Evolutionary conservation across 2,888 invertebrate species (phyloP).

Genomic region (Philhelius pedissequus): DNA sequence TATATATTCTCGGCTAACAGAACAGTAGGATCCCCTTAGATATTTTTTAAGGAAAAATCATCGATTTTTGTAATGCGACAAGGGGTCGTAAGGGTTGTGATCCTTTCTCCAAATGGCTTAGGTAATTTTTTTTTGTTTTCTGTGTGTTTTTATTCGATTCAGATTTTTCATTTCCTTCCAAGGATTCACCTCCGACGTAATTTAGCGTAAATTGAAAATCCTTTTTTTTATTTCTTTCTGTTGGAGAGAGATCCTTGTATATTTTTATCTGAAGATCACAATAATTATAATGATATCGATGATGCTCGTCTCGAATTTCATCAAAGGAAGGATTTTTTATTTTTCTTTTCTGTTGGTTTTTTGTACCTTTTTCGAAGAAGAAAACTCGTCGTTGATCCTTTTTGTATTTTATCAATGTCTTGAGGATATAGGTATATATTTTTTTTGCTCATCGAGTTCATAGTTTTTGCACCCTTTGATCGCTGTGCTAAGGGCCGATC

Average conservation of each 20-base stretch:
- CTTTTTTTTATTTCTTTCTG: slow-evolving; percentile 24
- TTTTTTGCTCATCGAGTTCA: slow-evolving; percentile 52
- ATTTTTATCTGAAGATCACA: slow-evolving; percentile 38
- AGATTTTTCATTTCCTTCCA: slow-evolving; percentile 8
- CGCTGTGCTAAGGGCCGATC: slow-evolving; percentile 46
- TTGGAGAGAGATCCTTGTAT: neutral
- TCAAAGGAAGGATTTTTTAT: slow-evolving; percentile 13
- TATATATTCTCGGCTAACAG: neutral
- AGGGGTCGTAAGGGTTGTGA: slow-evolving; percentile 67
- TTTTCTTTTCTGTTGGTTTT: slow-evolving; percentile 47
- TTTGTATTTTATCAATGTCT: slow-evolving; percentile 37
- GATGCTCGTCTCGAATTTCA: slow-evolving; percentile 65
- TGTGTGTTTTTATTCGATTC: slow-evolving; percentile 38
- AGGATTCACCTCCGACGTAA: slow-evolving; percentile 59
- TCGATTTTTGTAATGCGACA: slow-evolving; percentile 50
- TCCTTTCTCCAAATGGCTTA: slow-evolving; percentile 50
- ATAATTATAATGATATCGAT: slow-evolving; percentile 66
- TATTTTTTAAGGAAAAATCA: slow-evolving; percentile 64
- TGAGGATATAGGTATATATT: neutral
- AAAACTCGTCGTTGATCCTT: slow-evolving; percentile 45
- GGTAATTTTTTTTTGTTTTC: slow-evolving; percentile 23
- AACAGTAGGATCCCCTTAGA: slow-evolving; percentile 37
- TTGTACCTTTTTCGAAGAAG: neutral
- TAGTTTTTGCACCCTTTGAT: slow-evolving; percentile 62
- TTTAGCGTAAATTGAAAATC: slow-evolving; percentile 67